Evolutionary conservation across 2,888 invertebrate genomes (phyloP).

Genomic region (Scaptomyza caliginosa): DNA sequence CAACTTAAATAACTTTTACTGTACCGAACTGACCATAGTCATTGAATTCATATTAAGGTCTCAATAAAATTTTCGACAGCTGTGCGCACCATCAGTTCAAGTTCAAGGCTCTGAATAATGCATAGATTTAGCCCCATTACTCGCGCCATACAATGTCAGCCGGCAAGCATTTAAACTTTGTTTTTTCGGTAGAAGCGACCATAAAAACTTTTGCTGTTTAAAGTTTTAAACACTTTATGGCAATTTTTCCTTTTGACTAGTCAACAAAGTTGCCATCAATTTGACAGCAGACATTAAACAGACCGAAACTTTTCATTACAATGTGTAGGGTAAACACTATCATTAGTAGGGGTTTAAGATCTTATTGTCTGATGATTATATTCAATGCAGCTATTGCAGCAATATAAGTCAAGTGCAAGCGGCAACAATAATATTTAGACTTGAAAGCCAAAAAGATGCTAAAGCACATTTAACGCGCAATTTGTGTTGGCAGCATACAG

Average conservation of each 20-base stretch:
- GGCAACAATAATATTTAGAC: constrained; percentile 25
- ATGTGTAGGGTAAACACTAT: not conserved
- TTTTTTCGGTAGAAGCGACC: constrained; percentile 19
- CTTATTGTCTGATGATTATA: constrained; percentile 18
- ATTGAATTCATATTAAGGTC: not conserved
- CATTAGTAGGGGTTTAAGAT: not conserved
- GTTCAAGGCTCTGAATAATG: constrained; percentile 28
- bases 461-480: constrained; percentile 50
- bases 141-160: constrained; percentile 21
- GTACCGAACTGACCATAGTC: not conserved
- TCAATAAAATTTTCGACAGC: constrained; percentile 23
- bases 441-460: constrained; percentile 20
- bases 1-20: not conserved
- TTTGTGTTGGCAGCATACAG: constrained; percentile 29
- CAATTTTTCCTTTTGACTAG: not conserved
- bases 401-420: constrained; percentile 1
- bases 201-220: constrained; percentile 36
- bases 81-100: constrained; percentile 7
- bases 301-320: not conserved
- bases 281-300: not conserved
- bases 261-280: not conserved
- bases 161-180: constrained; percentile 17
- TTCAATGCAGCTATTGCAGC: constrained; percentile 27
- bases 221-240: constrained; percentile 22
- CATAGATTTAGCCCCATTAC: constrained; percentile 15